Conservation (phyloP, 2,113 vertebrate species). For the Istiophorus platypterus region DNA sequence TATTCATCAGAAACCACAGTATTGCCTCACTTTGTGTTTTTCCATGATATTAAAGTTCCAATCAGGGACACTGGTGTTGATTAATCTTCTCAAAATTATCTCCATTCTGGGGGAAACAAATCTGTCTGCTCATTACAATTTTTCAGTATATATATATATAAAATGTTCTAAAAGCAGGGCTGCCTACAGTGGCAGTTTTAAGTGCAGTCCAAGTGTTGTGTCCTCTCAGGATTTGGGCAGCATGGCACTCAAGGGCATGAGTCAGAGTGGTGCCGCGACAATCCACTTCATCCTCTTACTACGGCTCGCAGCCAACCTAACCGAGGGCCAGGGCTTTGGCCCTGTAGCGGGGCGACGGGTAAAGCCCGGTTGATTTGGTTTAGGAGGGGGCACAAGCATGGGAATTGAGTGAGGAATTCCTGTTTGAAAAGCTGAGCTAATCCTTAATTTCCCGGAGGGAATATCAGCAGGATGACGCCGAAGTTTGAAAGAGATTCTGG, state of each 20-base stretch:
- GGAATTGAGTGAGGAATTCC: slow-evolving; percentile 71
- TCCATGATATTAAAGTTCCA: neutral
- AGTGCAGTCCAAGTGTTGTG: slow-evolving; percentile 56
- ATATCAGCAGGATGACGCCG: slow-evolving; percentile 75
- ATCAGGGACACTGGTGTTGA: slow-evolving; percentile 4
- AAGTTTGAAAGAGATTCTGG: slow-evolving; percentile 71
- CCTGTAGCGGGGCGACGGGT: slow-evolving; percentile 53
- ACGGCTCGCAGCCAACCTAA: slow-evolving; percentile 65
- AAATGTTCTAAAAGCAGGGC: slow-evolving; percentile 27
- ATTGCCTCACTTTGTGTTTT: slow-evolving; percentile 19
- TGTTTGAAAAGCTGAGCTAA: slow-evolving; percentile 79
- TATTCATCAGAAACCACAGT: neutral
- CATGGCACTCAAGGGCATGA: slow-evolving; percentile 70
- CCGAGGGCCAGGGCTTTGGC: slow-evolving; percentile 60
- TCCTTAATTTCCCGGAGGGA: slow-evolving; percentile 85
- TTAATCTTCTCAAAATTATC: slow-evolving; percentile 12
- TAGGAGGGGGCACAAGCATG: slow-evolving; percentile 69
- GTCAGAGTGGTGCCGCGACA: slow-evolving; percentile 74
- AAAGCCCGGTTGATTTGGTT: slow-evolving; percentile 73
- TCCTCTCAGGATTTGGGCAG: slow-evolving; percentile 67
- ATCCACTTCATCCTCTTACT: slow-evolving; percentile 82
- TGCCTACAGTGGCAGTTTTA: slow-evolving; percentile 40
- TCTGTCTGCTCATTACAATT: slow-evolving; percentile 21
- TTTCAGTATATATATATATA: too few species aligned
- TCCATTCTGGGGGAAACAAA: slow-evolving; percentile 22